Percentiles rank a stretch among this genome's conserved stretches.
These are phyloP conservation scores for Zootoca vivipara DNA, from an alignment of 2,113 vertebrate species.

Conservation along the genomic window DNA sequence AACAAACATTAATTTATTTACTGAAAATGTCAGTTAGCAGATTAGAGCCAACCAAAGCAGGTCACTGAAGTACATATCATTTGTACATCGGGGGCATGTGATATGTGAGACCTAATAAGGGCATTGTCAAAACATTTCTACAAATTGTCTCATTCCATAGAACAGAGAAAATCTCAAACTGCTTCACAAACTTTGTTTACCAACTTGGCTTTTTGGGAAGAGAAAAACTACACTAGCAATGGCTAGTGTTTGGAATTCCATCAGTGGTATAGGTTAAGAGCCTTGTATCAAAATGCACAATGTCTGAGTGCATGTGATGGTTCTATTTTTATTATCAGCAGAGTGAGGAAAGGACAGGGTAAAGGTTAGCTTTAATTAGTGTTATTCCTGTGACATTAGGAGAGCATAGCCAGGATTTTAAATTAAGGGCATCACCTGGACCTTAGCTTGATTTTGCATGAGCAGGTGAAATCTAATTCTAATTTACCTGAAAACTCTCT, in stretches of 20 bases:
- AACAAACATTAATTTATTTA: too few species aligned
- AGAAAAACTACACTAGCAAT: not conserved
- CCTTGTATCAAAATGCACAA: not conserved
- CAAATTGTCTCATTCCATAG: not conserved
- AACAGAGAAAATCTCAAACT: not conserved
- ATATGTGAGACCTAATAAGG: not conserved
- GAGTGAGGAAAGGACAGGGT: not conserved
- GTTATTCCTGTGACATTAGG: not conserved
- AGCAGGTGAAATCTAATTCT: not conserved
- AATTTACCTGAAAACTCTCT: not conserved
- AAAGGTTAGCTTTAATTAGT: not conserved
- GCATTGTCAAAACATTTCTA: not conserved
- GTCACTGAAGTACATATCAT: not conserved
- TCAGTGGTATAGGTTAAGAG: not conserved
- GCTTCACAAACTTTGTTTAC: not conserved
- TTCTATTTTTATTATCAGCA: not conserved
- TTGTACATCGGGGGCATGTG: not conserved
- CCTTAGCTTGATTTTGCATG: not conserved
- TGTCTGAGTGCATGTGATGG: not conserved
- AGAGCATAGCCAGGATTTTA: not conserved
- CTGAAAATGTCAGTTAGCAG: not conserved
- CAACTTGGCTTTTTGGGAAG: not conserved
- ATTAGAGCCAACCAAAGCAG: not conserved
- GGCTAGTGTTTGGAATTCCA: not conserved
- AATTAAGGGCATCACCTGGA: not conserved